A percentile compares a stretch with the other conserved stretches of the same genome.
phyloP scores from a whole-genome alignment of 1,140 invertebrate species.

The Trichonephila clavipes region DNA sequence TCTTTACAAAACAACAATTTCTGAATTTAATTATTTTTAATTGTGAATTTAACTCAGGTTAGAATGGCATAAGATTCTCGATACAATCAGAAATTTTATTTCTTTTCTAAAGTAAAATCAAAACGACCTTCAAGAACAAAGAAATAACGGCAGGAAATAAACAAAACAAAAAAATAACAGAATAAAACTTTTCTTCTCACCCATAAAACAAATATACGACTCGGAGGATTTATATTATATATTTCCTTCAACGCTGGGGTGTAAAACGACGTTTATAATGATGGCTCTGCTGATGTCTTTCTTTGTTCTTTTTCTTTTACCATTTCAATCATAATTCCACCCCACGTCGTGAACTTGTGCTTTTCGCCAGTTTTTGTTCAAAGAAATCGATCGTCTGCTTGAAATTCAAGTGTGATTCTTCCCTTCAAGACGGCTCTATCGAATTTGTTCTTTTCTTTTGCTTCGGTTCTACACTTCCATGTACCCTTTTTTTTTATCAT shows the following conservation, averaged over 20 bases:
- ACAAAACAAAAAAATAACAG: background rate
- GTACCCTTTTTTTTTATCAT: background rate
- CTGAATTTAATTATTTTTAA: too few relatives aligned
- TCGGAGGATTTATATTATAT: slow-evolving; percentile 70
- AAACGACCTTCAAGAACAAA: background rate
- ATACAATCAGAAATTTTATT: too few relatives aligned
- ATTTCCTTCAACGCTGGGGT: slow-evolving; percentile 66
- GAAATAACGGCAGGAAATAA: slow-evolving; percentile 1
- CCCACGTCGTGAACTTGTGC: slow-evolving; percentile 70
- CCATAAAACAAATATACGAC: slow-evolving; percentile 67
- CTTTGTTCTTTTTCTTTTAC: slow-evolving; percentile 51
- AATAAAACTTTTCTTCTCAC: slow-evolving; percentile 29
- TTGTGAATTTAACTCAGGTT: too few relatives aligned
- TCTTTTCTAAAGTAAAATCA: background rate
- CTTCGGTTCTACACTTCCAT: background rate
- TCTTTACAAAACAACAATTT: too few relatives aligned
- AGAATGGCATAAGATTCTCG: too few relatives aligned
- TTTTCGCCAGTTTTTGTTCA: slow-evolving; percentile 65
- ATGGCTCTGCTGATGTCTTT: slow-evolving; percentile 67
- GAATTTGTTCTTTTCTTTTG: slow-evolving; percentile 59
- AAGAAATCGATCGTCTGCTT: slow-evolving; percentile 69
- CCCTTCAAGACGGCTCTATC: slow-evolving; percentile 63
- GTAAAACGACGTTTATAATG: slow-evolving; percentile 75
- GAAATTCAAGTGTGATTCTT: slow-evolving; percentile 74
- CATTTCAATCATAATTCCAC: slow-evolving; percentile 73